Evolutionary conservation across 1,140 invertebrate genomes (phyloP).

Genomic region (Bombus polaris): DNA sequence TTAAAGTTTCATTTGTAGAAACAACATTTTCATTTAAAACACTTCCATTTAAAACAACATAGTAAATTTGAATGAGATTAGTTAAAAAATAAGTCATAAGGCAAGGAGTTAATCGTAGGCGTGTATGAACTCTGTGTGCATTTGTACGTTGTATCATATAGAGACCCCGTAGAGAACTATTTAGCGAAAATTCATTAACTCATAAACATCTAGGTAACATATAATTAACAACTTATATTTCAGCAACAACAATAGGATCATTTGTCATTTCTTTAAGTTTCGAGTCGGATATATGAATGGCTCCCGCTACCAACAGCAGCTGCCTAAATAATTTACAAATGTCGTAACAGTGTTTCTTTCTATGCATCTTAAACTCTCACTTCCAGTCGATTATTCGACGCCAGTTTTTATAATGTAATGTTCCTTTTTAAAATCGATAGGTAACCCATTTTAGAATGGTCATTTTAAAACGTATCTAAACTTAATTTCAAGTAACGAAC

Average conservation of each 20-base stretch:
- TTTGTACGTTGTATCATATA: conserved; percentile 46
- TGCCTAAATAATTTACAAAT: conserved; percentile 46
- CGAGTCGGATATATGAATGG: conserved; percentile 30
- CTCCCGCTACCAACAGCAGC: conserved; percentile 47
- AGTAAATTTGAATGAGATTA: neutral
- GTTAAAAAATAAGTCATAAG: neutral
- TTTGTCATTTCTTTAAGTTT: conserved; percentile 26
- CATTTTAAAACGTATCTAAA: no score
- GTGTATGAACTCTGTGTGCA: conserved; percentile 11
- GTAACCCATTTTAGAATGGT: no score
- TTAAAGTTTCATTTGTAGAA: no score
- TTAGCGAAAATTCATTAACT: conserved; percentile 64
- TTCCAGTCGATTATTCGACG: neutral
- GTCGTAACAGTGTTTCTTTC: neutral
- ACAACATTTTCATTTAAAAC: no score
- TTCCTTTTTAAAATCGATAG: neutral
- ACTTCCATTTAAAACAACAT: no score
- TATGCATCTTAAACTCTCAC: neutral
- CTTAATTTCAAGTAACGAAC: no score
- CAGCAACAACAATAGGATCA: conserved; percentile 76
- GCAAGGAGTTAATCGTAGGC: conserved; percentile 1
- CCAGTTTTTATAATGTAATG: neutral
- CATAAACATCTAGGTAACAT: conserved; percentile 69
- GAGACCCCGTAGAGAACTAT: conserved; percentile 56
- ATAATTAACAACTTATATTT: conserved; percentile 74